These are phyloP conservation scores for Chiloscyllium punctatum DNA, from an alignment of 2,797 vertebrate genomes.

Conservation along the genomic window DNA sequence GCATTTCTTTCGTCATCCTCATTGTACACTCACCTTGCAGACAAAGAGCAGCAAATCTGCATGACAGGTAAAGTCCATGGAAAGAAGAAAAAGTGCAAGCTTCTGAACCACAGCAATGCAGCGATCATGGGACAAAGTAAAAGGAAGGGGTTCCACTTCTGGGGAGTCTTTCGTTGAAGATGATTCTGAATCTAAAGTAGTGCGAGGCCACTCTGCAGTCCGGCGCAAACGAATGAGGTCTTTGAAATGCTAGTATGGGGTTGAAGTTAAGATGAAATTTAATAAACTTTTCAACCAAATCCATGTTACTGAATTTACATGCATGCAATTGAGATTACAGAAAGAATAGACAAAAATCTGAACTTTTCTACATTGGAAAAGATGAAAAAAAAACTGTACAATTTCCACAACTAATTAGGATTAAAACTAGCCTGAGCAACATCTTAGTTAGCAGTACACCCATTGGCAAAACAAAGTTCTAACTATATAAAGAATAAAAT, in stretches of 20 bases:
- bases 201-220: slow-evolving; percentile 94
- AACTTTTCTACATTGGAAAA: background rate
- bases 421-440: background rate
- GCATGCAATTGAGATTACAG: background rate
- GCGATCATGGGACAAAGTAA: slow-evolving; percentile 90
- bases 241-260: slow-evolving; percentile 82
- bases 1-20: background rate
- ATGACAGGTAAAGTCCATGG: slow-evolving; percentile 98
- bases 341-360: background rate
- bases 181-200: slow-evolving; percentile 83
- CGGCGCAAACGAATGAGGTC: slow-evolving; percentile 92
- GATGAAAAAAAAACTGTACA: background rate
- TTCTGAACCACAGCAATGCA: slow-evolving; percentile 98
- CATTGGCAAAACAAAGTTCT: background rate
- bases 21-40: slow-evolving; percentile 75
- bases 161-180: slow-evolving; percentile 82
- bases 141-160: slow-evolving; percentile 90
- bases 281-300: background rate
- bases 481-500: background rate
- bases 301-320: background rate
- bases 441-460: background rate
- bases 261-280: background rate
- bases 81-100: slow-evolving; percentile 89
- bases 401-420: background rate
- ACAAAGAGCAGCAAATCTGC: slow-evolving; percentile 94